Evolutionary conservation across 2,797 vertebrate species (phyloP).

Genomic region (Babyrousa celebensis): DNA sequence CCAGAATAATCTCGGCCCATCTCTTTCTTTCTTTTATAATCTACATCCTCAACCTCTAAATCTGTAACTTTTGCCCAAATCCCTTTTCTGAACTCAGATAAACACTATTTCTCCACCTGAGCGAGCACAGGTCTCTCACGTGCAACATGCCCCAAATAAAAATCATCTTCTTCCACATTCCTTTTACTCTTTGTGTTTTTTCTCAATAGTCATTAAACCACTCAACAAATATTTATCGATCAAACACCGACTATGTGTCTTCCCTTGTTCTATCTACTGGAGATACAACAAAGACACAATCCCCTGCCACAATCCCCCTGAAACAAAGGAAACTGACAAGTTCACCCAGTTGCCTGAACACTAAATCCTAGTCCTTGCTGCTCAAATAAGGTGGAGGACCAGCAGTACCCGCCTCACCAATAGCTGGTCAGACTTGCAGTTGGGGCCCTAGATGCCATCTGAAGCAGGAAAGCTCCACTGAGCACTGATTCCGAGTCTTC

Average conservation of each 20-base stretch:
- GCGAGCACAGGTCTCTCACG: neutral
- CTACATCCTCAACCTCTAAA: neutral
- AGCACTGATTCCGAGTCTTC: neutral
- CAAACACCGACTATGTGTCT: neutral
- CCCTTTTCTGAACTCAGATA: neutral
- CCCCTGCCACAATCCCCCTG: too few relatives aligned
- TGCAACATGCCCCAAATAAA: neutral
- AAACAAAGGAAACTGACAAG: neutral
- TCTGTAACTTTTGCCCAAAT: neutral
- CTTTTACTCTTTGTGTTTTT: neutral
- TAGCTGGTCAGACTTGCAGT: neutral
- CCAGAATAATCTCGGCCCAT: neutral
- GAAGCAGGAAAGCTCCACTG: neutral
- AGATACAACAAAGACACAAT: neutral
- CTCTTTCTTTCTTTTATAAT: neutral
- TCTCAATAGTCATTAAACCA: neutral
- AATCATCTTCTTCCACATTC: neutral
- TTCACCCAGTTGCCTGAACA: neutral
- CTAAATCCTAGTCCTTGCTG: neutral
- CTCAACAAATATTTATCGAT: neutral
- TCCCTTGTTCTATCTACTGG: too few relatives aligned
- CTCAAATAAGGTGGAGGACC: neutral
- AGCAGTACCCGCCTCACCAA: accelerated
- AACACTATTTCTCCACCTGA: neutral
- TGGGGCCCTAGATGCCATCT: neutral